These are phyloP conservation scores for Indicator maculatus DNA, from an alignment of 2,113 vertebrate species.

Conservation along the genomic window DNA sequence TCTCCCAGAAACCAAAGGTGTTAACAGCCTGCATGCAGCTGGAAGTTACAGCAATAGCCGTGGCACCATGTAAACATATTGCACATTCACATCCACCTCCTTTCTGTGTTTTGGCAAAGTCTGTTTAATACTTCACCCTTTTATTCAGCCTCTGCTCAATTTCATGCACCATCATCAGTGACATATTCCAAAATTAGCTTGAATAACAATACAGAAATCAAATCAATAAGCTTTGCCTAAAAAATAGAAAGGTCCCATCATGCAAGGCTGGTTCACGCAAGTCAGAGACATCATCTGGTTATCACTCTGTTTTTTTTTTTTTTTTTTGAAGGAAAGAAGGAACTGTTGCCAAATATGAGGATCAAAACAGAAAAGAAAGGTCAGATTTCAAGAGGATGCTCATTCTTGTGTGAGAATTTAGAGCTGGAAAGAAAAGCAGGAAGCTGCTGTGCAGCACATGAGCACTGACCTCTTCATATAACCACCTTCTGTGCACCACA, in stretches of 20 bases:
- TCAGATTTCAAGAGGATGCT: neutral
- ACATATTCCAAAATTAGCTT: neutral
- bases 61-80: rapidly evolving
- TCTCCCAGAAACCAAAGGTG: neutral
- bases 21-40: neutral
- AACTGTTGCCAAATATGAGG: neutral
- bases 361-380: neutral
- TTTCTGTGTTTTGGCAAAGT: neutral
- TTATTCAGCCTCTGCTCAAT: neutral
- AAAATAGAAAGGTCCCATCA: neutral
- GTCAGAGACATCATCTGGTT: neutral
- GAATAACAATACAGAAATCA: neutral
- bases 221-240: neutral
- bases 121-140: neutral
- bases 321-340: neutral
- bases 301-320: neutral
- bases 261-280: neutral
- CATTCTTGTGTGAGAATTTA: neutral
- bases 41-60: neutral
- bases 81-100: neutral
- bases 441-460: neutral
- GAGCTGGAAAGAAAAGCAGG: neutral
- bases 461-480: neutral
- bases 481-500: no score
- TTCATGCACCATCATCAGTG: neutral